Evolutionary conservation across 30 jellyfish, hydroid and myxozoan genomes (phyloP).

Genomic region (Chrysaora quinquecirrha): DNA sequence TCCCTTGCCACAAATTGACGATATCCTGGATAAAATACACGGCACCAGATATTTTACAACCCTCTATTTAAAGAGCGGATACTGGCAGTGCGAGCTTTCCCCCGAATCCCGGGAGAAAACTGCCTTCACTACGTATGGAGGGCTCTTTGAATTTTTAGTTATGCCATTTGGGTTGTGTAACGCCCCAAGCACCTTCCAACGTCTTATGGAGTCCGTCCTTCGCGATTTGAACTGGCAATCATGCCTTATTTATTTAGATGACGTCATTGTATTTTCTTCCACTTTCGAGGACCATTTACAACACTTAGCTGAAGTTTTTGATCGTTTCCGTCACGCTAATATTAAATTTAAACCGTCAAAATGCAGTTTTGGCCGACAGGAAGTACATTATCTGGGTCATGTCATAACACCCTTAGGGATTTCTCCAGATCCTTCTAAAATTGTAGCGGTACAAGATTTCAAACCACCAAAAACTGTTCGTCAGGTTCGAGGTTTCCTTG

Average conservation of each 20-base stretch:
- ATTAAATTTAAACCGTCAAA: conserved; percentile 40
- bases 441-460: conserved; percentile 31
- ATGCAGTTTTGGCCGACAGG: conserved; percentile 44
- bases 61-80: conserved; percentile 62
- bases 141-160: conserved; percentile 54
- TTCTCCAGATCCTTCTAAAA: conserved; percentile 33
- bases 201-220: conserved; percentile 47
- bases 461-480: conserved; percentile 48
- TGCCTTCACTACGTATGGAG: conserved; percentile 39
- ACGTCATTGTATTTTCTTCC: conserved; percentile 39
- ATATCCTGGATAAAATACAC: conserved; percentile 31
- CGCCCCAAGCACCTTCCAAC: conserved; percentile 76
- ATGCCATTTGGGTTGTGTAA: conserved; percentile 80
- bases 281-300: conserved; percentile 45
- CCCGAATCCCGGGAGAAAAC: conserved; percentile 51
- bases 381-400: conserved; percentile 64
- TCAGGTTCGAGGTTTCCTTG: conserved; percentile 62
- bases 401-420: conserved; percentile 45
- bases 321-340: no score
- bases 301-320: no score
- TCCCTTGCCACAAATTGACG: conserved; percentile 72
- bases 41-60: conserved; percentile 58
- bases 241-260: conserved; percentile 52
- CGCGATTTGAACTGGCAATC: conserved; percentile 52
- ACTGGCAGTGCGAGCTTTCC: conserved; percentile 64